Evolutionary conservation across 1,140 invertebrate genomes (phyloP), one percentile per base, ranked within the genome.

Genomic region (Pachyrhynchus sulphureomaculatus): DNA sequence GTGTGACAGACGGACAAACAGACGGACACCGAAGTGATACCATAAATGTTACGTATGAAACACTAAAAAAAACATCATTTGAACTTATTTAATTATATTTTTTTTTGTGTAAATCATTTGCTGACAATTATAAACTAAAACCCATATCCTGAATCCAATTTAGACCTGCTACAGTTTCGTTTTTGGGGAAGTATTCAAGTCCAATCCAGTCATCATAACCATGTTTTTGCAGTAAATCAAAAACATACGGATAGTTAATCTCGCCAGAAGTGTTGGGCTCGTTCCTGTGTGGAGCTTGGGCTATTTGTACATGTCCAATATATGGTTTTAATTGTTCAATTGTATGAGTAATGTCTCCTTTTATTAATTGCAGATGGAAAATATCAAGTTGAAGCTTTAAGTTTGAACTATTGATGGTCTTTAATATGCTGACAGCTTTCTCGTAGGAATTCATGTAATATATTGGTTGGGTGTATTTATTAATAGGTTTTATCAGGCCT

Each of bases 401-500:
- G 74, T 89, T 79, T 15, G 87, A 82, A 72, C 86, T 91, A 63
- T 89, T 84, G 41, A 95, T 83, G 67, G 84, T 84, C 68, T 88
- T 86, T 4, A 95, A 81, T 8, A 91, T 78, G 1, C 41, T 32
- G 20, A 53, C 42, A 90, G 90, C 92, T 86, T 86, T 88, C 34
- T 86, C 77, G 77, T 84, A 92, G 72, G 84, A 84, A 73, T 89
- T 91, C 74, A 97, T 81, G 71, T 91, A 95, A 76, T 96, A 96
- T 66, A 86, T 83, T 21, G 93, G 92, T 13, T 93, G 83, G 8
- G 89, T 87, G 65, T 88, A 84, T 54, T 82, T 84, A 76, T 95
- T 96, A 18, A 96, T 93, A 6, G 94, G 92, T 78, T 97, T 93
- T 74, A 96, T 94, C 1, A 97, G 72, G 17, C 87, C 91, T 18